Conservation (phyloP, 2,888 invertebrate genomes). For the Punctoribates punctum region DNA sequence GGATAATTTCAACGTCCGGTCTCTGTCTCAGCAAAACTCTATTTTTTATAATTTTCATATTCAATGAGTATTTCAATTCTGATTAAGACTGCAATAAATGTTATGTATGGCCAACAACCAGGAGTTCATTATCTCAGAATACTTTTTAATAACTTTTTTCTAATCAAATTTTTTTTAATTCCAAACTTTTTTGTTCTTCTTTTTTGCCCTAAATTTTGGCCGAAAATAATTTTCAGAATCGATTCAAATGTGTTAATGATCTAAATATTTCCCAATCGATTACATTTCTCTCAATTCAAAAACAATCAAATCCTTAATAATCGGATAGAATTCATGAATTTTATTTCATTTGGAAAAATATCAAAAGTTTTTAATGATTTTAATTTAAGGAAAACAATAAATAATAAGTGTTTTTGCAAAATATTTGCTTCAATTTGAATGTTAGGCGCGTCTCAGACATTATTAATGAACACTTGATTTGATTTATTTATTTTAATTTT, state of each 20-base stretch:
- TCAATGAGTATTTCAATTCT: background rate
- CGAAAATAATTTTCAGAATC: background rate
- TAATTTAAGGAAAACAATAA: background rate
- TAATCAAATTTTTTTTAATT: no score
- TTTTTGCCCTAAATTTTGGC: slow-evolving; percentile 4
- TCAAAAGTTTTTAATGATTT: background rate
- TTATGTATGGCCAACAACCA: no score
- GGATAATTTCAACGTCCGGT: slow-evolving; percentile 37
- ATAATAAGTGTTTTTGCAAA: background rate
- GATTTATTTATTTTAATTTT: slow-evolving; percentile 13
- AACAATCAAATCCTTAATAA: background rate
- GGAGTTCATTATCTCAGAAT: no score
- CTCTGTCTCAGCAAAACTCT: background rate
- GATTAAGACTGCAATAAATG: slow-evolving; percentile 8
- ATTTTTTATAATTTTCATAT: background rate
- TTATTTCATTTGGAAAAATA: background rate
- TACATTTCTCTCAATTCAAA: background rate
- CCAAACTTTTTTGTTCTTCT: slow-evolving; percentile 8
- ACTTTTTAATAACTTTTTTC: no score
- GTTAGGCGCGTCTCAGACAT: slow-evolving; percentile 2
- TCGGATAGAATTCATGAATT: background rate
- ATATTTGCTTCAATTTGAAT: background rate
- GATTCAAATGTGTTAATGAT: slow-evolving; percentile 17
- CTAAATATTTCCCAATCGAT: slow-evolving; percentile 14
- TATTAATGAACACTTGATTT: slow-evolving; percentile 18